Percentiles rank a stretch among this genome's conserved stretches.
phyloP scores from a whole-genome alignment of 1,140 invertebrate genomes.

The Calliopsis andreniformis region DNA sequence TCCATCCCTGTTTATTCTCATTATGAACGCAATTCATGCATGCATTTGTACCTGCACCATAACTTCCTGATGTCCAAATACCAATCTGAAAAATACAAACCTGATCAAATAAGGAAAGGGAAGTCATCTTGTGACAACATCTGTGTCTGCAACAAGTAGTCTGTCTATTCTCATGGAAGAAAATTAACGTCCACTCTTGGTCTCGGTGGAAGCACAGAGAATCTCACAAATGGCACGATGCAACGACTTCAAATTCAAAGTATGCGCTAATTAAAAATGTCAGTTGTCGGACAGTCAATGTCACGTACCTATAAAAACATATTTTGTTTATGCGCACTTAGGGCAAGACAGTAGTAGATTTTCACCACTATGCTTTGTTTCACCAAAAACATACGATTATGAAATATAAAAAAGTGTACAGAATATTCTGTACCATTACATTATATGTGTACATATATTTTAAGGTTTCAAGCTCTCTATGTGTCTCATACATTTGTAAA shows the following conservation, averaged over 20 bases:
- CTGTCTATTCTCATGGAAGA: slow-evolving; percentile 60
- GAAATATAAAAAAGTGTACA: slow-evolving; percentile 37
- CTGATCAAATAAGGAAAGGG: slow-evolving; percentile 52
- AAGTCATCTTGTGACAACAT: slow-evolving; percentile 60
- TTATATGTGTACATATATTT: slow-evolving; percentile 45
- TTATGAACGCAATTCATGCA: slow-evolving; percentile 60
- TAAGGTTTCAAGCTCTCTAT: slow-evolving; percentile 52
- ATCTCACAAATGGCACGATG: slow-evolving; percentile 68
- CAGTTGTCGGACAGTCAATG: slow-evolving; percentile 75
- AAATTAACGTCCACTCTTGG: slow-evolving; percentile 62
- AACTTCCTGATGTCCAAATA: slow-evolving; percentile 58
- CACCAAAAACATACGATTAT: slow-evolving; percentile 47
- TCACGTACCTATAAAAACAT: slow-evolving; percentile 72
- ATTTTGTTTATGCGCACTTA: slow-evolving; percentile 71
- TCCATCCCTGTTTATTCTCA: slow-evolving; percentile 42
- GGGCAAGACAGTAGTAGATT: slow-evolving; percentile 63
- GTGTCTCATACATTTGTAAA: slow-evolving; percentile 46
- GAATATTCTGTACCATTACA: slow-evolving; percentile 42
- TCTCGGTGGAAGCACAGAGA: slow-evolving; percentile 67
- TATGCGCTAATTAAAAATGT: slow-evolving; percentile 78
- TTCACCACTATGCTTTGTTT: slow-evolving; percentile 58
- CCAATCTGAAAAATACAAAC: slow-evolving; percentile 57
- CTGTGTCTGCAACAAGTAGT: slow-evolving; percentile 62
- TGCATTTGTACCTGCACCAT: slow-evolving; percentile 64
- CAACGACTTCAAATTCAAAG: slow-evolving; percentile 74